A percentile compares a stretch with the other conserved stretches of the same genome.
Conservation (phyloP, 2,888 invertebrate genomes). For the Trissolcus brochymenae region DNA sequence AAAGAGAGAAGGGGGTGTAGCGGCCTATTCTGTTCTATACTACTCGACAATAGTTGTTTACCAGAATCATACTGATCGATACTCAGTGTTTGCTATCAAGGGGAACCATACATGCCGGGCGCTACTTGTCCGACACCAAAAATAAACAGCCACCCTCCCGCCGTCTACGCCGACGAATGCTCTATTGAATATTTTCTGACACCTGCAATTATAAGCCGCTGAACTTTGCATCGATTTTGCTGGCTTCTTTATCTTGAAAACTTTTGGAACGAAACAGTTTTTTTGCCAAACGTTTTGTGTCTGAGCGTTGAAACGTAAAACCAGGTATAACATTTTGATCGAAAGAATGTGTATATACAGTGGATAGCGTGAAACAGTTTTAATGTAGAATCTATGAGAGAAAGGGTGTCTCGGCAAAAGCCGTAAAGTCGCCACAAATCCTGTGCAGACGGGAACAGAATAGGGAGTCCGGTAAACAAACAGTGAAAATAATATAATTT, state of each 20-base stretch:
- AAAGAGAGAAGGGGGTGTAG: constrained; percentile 59
- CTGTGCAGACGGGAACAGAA: constrained; percentile 69
- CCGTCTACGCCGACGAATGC: constrained; percentile 53
- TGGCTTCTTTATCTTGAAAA: too few relatives aligned
- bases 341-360: constrained; percentile 48
- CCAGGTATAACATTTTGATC: constrained; percentile 50
- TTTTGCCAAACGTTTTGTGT: too few relatives aligned
- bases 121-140: constrained; percentile 74
- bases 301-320: not conserved
- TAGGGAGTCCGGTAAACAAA: constrained; percentile 75
- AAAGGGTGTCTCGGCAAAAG: constrained; percentile 64
- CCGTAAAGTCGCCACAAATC: constrained; percentile 76
- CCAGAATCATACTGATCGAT: constrained; percentile 76
- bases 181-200: constrained; percentile 46
- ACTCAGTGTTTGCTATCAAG: constrained; percentile 75
- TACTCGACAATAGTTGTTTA: constrained; percentile 75
- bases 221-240: constrained; percentile 1
- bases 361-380: constrained; percentile 57
- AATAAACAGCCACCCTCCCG: constrained; percentile 72
- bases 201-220: constrained; percentile 38
- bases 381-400: constrained; percentile 63
- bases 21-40: constrained; percentile 70
- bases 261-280: too few relatives aligned
- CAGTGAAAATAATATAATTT: constrained; percentile 77
- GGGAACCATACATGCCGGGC: constrained; percentile 73